These are phyloP conservation scores for Epirrhoe tristata DNA, from an alignment of 2,888 invertebrate species.

Conservation along the genomic window DNA sequence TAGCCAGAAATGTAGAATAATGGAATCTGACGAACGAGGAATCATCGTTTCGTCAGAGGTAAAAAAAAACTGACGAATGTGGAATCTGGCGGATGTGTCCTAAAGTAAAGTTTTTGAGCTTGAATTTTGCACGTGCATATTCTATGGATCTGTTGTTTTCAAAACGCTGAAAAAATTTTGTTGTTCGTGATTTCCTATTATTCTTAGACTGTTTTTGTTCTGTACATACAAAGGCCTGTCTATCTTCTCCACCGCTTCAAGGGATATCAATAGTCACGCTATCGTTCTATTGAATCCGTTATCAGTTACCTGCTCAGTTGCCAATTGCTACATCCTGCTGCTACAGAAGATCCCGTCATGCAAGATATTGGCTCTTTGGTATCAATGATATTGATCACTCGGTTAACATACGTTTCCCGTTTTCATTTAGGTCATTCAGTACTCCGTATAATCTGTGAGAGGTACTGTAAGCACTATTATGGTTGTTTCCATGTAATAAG, in stretches of 20 bases:
- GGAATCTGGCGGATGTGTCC: too few relatives aligned
- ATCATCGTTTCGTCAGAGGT: too few relatives aligned
- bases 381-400: conserved; percentile 19
- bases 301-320: conserved; percentile 1
- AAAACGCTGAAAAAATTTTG: background rate
- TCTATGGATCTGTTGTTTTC: too few relatives aligned
- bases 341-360: conserved; percentile 12
- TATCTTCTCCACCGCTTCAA: background rate
- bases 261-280: background rate
- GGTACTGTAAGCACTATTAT: background rate
- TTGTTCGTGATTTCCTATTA: background rate
- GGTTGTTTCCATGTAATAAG: background rate
- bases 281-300: background rate
- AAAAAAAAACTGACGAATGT: too few relatives aligned
- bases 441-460: background rate
- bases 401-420: background rate
- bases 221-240: background rate
- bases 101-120: too few relatives aligned
- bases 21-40: too few relatives aligned
- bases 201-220: background rate
- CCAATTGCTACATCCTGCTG: conserved; percentile 5
- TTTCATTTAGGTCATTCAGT: conserved; percentile 12
- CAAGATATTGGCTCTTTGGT: conserved; percentile 17
- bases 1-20: too few relatives aligned
- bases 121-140: too few relatives aligned